Percentiles rank a stretch among this genome's conserved stretches.
Evolutionary conservation across 2,113 vertebrate genomes (phyloP).

Genomic region (Cyprinodon brontotheroides): DNA sequence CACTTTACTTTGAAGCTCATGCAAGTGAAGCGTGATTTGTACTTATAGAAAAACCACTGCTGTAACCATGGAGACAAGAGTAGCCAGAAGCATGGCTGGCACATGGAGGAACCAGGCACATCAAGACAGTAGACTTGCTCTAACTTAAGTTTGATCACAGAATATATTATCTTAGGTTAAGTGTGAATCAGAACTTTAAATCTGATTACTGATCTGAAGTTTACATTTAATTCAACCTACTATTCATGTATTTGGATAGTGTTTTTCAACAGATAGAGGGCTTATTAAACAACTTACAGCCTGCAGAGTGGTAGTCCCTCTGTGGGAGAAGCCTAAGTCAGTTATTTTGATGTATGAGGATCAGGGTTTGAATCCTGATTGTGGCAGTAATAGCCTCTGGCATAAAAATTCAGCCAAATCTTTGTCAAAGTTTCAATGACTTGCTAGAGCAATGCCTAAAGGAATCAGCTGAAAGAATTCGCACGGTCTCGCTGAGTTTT

Average conservation of each 20-base stretch:
- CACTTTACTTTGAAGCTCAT: neutral
- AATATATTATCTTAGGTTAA: neutral
- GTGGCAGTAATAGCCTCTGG: too few species aligned
- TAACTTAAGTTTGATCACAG: neutral
- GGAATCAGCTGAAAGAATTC: too few species aligned
- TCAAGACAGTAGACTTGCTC: neutral
- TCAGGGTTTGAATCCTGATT: too few species aligned
- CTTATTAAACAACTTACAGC: neutral
- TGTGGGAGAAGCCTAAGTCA: too few species aligned
- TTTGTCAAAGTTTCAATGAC: too few species aligned
- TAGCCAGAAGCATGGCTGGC: neutral
- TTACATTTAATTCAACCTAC: neutral
- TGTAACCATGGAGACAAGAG: neutral
- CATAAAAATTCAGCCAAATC: too few species aligned
- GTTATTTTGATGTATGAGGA: too few species aligned
- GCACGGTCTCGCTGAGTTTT: too few species aligned
- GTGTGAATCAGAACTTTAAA: neutral
- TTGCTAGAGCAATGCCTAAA: too few species aligned
- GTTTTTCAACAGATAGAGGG: neutral
- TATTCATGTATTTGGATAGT: neutral
- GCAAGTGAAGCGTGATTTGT: neutral
- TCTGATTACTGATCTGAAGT: neutral
- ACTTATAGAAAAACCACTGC: neutral
- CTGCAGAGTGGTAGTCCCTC: too few species aligned
- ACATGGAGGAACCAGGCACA: neutral